Conservation (phyloP, 2,888 invertebrate species). For the Fragum fragum region DNA sequence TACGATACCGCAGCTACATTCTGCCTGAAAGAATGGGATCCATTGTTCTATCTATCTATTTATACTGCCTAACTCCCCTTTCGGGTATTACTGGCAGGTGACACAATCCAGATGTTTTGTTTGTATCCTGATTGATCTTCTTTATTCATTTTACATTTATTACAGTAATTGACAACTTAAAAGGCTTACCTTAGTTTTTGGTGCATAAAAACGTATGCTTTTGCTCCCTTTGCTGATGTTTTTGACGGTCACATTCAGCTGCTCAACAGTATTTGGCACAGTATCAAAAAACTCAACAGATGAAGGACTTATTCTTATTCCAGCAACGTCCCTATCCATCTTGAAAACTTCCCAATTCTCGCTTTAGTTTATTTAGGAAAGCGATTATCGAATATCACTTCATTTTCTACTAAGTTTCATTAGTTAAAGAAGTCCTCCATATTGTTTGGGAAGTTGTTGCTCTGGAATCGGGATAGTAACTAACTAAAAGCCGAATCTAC, state of each 20-base stretch:
- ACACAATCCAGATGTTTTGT: no score
- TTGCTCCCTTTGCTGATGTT: conserved; percentile 84
- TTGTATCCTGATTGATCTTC: no score
- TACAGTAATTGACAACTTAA: no score
- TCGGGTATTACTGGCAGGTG: no score
- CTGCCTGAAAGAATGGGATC: no score
- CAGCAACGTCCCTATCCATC: conserved; percentile 84
- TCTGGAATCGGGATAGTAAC: conserved; percentile 71
- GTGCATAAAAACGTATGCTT: conserved; percentile 84
- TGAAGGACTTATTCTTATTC: conserved; percentile 84
- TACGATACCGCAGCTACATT: no score
- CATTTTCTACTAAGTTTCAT: not conserved
- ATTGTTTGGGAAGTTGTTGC: conserved; percentile 82
- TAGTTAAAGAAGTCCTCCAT: conserved; percentile 70
- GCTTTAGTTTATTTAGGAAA: not conserved
- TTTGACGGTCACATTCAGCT: conserved; percentile 83
- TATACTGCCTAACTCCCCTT: no score
- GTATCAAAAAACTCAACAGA: conserved; percentile 84
- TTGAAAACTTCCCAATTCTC: conserved; percentile 18
- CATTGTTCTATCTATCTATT: no score
- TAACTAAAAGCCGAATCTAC: conserved; percentile 33
- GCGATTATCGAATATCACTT: not conserved
- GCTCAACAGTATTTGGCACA: conserved; percentile 76
- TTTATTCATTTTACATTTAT: no score
- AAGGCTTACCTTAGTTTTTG: conserved; percentile 82